Evolutionary conservation across 2,797 vertebrate genomes (phyloP), one percentile per base, ranked within the genome.

Genomic region (Hydrolagus colliei): DNA sequence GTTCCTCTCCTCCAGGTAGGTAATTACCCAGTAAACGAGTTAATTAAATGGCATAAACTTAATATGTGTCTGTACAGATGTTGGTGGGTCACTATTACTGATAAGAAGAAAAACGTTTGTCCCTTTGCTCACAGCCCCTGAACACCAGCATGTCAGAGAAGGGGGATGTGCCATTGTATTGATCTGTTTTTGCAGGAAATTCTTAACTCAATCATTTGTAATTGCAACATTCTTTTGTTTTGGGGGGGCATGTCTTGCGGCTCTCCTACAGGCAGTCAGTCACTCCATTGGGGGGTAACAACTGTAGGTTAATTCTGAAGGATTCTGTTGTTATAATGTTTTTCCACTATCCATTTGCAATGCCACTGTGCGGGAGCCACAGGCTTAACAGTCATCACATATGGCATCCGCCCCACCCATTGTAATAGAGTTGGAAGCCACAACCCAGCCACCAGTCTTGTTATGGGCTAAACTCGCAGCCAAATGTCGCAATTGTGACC

Each of bases 1-100:
- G 41, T 82, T 68, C 13, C 79, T 41, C 13, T 82, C 79, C 63
- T 82, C 41, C 79, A 82, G 79, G 79, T 82, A 68, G 35, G 79
- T 14, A 82, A 67, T 82, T 68, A 68, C 27, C 3, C 63, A 82
- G 63, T 82, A 27, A 82, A 82, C 61, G 65, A 68, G 65, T 82
- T 68, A 82, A 35, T 68, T 68, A 16, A 82, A 68, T 35, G 79
- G 63, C 16, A 68, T 82, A 82, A 82, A 18, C 63, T 82, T 41
- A 82, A 68, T 18, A 62, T 67, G 32, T 14, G 63, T 32, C 62
- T 67, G 27, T 80, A 27, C 79, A 82, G 63, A 52, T 52, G 41
- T 52, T 52, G 41, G 41, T 52, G 41, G 41, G 27, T 82, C 65
- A 82, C 8, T 27, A 80, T 80, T 82, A 67, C 63, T 68, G 79